phyloP scores from a whole-genome alignment of 1,140 invertebrate genomes.

The Calephelis virginiensis region DNA sequence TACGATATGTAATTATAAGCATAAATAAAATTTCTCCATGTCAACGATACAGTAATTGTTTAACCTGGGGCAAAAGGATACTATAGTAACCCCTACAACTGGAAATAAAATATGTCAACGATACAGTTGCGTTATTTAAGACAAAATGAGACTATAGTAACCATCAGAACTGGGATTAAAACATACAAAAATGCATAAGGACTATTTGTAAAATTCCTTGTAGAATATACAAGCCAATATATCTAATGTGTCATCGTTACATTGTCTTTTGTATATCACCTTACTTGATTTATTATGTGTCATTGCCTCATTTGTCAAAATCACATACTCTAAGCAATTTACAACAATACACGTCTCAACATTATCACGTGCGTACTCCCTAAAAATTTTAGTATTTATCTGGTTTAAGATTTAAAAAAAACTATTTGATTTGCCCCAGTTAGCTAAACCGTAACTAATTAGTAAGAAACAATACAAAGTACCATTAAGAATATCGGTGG shows the following conservation, averaged over 20 bases:
- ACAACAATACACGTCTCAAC: too few species aligned
- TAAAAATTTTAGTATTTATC: neutral
- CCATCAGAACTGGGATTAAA: too few species aligned
- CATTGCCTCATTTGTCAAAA: too few species aligned
- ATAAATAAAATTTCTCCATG: constrained; percentile 5
- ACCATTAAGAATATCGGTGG: neutral
- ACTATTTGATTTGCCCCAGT: constrained; percentile 12
- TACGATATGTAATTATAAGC: constrained; percentile 10
- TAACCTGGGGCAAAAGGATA: constrained; percentile 1
- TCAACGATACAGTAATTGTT: neutral
- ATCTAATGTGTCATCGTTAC: too few species aligned
- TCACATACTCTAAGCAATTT: too few species aligned
- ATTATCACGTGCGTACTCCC: neutral
- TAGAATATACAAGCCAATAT: too few species aligned
- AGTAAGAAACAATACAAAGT: constrained; percentile 5
- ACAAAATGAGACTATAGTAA: too few species aligned
- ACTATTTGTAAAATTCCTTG: too few species aligned
- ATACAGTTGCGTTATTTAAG: neutral
- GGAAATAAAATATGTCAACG: neutral
- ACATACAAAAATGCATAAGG: too few species aligned
- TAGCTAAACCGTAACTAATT: neutral
- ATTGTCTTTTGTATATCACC: too few species aligned
- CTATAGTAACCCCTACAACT: neutral
- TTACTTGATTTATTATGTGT: too few species aligned
- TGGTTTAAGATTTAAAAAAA: neutral